Conservation (phyloP, 2,113 vertebrate genomes). For the Atractosteus spatula region DNA sequence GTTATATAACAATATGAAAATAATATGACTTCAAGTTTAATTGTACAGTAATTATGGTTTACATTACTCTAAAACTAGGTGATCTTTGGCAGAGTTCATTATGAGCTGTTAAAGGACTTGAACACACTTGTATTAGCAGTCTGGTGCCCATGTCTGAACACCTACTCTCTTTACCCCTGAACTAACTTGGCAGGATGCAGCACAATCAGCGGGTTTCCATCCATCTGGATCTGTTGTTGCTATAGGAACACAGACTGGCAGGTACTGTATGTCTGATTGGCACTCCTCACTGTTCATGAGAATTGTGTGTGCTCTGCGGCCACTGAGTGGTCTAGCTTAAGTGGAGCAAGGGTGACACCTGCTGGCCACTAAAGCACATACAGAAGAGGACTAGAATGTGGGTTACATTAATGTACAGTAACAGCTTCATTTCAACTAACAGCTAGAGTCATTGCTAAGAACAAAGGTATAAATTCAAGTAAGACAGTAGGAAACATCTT, state of each 20-base stretch:
- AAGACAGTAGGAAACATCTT: too few relatives aligned
- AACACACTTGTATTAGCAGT: too few relatives aligned
- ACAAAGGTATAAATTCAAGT: too few relatives aligned
- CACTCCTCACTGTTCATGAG: not conserved
- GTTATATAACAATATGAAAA: too few relatives aligned
- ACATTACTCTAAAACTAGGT: too few relatives aligned
- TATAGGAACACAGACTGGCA: slow-evolving; percentile 89
- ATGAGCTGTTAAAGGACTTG: too few relatives aligned
- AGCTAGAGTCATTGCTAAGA: too few relatives aligned
- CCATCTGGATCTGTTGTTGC: slow-evolving; percentile 89
- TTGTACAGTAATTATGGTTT: too few relatives aligned
- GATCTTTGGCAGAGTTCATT: too few relatives aligned
- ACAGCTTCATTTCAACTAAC: not conserved
- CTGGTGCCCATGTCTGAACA: not conserved
- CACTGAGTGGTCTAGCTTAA: not conserved
- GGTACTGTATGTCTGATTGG: slow-evolving; percentile 55
- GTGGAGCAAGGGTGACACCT: slow-evolving; percentile 3
- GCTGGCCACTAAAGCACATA: not conserved
- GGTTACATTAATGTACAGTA: not conserved
- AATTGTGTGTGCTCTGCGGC: not conserved
- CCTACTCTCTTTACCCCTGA: slow-evolving; percentile 31
- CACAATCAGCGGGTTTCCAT: slow-evolving; percentile 93
- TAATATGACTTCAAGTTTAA: too few relatives aligned
- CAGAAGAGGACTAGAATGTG: not conserved
- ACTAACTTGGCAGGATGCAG: slow-evolving; percentile 74